Evolutionary conservation across 2,888 invertebrate genomes (phyloP), one percentile per base, ranked within the genome.

Genomic region (Lycocerus yunnanus): DNA sequence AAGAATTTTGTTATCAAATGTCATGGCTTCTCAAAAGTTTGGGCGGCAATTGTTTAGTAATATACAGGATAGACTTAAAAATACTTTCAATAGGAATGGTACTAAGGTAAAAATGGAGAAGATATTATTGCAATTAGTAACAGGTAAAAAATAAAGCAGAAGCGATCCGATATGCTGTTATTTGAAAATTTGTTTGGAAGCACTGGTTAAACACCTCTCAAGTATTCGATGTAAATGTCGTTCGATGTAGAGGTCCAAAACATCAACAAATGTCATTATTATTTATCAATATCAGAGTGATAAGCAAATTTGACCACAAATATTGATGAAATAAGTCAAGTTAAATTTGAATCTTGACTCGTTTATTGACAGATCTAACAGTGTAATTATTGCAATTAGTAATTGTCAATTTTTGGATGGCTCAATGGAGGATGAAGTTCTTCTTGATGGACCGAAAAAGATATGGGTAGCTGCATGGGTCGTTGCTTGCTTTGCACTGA

Each of bases 401-500:
- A 21, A 21, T 43, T 43, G 43, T 43, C 43, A 43, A n/a, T 63
- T 18, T 15, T 75, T 74, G 70, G 69, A 78, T 81, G 83, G 74
- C 75, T 84, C 84, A 81, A 86, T 86, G 86, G 86, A 84, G 84
- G 83, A 83, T 83, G 82, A 79, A 73, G 84, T 85, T 84, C 85
- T 86, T 85, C 86, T 80, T 79, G 74, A 74, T 78, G 85, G 86
- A 80, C 85, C 85, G 84, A 85, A 76, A 78, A 77, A 79, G 82
- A 82, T 76, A 89, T 89, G 89, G 89, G 89, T 84, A 88, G 86
- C 85, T 89, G 89, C 84, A 85, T 88, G 81, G 87, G 88, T 82
- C 87, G 85, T 81, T 89, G 89, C 82, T 85, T 88, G 81, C 85
- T 87, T 78, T 84, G 83, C 69, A 80, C 82, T 67, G 81, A 83